Evolutionary conservation across 30 jellyfish, hydroid and myxozoan species (phyloP).

Genomic region (Nemopilema nomurai): DNA sequence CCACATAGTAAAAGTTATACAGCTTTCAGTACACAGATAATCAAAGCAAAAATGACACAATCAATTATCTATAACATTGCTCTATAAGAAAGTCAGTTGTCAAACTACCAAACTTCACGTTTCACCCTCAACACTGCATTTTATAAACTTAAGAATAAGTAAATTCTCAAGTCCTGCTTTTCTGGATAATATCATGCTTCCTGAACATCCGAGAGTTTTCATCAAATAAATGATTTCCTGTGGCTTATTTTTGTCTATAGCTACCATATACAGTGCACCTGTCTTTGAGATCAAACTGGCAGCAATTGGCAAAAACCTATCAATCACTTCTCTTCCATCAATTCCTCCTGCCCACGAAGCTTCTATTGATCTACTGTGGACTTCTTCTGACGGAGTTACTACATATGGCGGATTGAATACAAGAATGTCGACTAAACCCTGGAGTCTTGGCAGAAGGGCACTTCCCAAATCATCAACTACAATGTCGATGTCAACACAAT

Average conservation of each 20-base stretch:
- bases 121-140: not conserved
- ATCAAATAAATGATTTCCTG: conserved; percentile 19
- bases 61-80: too few relatives aligned
- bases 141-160: conserved; percentile 41
- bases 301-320: conserved; percentile 57
- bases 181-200: conserved; percentile 46
- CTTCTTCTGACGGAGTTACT: conserved; percentile 82
- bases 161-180: conserved; percentile 79
- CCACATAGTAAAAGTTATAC: too few relatives aligned
- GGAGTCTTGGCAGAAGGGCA: conserved; percentile 56
- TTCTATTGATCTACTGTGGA: conserved; percentile 62
- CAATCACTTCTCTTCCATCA: conserved; percentile 90
- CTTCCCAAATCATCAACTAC: conserved; percentile 43
- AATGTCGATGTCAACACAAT: conserved; percentile 27
- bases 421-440: conserved; percentile 61
- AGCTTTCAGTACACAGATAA: too few relatives aligned
- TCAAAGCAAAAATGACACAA: too few relatives aligned
- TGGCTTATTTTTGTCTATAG: conserved; percentile 74
- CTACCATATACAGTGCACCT: conserved; percentile 69
- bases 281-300: conserved; percentile 50
- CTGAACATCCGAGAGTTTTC: conserved; percentile 30
- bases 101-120: not conserved
- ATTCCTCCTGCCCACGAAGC: conserved; percentile 99
- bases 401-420: conserved; percentile 96
- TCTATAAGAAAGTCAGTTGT: too few relatives aligned